Evolutionary conservation across 2,888 invertebrate species (phyloP), one percentile per base, ranked within the genome.

Genomic region (Apodemia hepburni): DNA sequence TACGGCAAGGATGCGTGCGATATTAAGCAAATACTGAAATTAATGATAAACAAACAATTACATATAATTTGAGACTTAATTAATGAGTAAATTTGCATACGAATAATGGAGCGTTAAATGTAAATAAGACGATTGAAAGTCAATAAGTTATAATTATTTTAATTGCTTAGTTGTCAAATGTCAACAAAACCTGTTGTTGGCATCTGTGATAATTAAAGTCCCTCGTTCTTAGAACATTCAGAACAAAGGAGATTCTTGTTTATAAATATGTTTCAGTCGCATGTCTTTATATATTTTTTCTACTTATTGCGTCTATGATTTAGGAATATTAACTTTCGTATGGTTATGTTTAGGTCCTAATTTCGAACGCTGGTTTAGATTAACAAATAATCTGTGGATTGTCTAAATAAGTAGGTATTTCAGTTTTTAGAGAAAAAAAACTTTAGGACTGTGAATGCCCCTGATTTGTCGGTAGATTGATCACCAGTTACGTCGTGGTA

Each of bases 41-140:
- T 27, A 57, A 57, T 57, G 27, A 57, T n/a, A 57, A 57, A 27
- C 27, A 29, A 57, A 57, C 8, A 27, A 27, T 47, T 47, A 17
- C 47, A n/a, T 47, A 17, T 57, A 57, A 57, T 57, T 57, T 27
- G 57, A 7, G 57, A 57, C 22, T 0, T 27, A 57, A 57, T 29
- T 29, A 29, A 57, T 57, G 57, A 57, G 27, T n/a, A 8, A 51
- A 51, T 47, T 47, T 17, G 8, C 51, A 22, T n/a, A 29, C 27
- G 1, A 57, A 57, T 6, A 57, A 29, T 57, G 4, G 29, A 15
- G 12, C 15, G 54, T 42, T 29, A 29, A 29, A 29, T 57, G 27
- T 57, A 57, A 57, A 57, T 57, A 57, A 57, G 29, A 57, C 57
- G 15, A 57, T 57, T 15, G 27, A 57, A 29, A 57, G 57, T 22